phyloP scores from a whole-genome alignment of 2,888 invertebrate species.

The Dolichopus griseipennis region DNA sequence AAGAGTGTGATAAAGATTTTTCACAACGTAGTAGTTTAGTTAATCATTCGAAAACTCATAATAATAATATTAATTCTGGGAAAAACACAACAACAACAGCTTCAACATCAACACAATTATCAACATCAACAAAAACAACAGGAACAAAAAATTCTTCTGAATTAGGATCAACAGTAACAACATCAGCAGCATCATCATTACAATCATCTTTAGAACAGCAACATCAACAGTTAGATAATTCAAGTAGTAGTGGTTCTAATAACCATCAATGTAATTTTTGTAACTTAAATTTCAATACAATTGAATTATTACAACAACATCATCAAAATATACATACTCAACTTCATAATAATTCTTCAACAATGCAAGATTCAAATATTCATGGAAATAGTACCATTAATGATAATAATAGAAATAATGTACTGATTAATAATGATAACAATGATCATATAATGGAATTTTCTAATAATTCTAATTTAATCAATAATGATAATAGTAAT shows the following conservation, averaged over 20 bases:
- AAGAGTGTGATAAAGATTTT: background rate
- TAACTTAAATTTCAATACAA: background rate
- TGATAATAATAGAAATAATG: background rate
- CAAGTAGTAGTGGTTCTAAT: too few species aligned
- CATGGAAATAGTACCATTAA: too few species aligned
- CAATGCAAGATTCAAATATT: background rate
- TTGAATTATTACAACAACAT: background rate
- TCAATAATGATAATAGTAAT: background rate
- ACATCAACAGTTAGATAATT: too few species aligned
- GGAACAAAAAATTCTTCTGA: too few species aligned
- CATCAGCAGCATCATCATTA: too few species aligned
- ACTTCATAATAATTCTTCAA: background rate
- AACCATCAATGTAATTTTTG: background rate
- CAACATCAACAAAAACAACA: background rate
- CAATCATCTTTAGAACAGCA: too few species aligned
- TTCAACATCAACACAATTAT: background rate
- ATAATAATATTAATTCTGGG: background rate
- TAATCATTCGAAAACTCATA: background rate
- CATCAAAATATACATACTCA: background rate
- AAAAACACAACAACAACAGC: background rate
- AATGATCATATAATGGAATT: too few species aligned
- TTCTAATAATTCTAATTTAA: background rate
- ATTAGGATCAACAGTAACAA: too few species aligned
- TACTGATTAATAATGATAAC: background rate
- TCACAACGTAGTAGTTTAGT: background rate